Percentiles rank a stretch among this genome's conserved stretches.
Conservation (phyloP, 2,113 vertebrate species). For the Carettochelys insculpta region DNA sequence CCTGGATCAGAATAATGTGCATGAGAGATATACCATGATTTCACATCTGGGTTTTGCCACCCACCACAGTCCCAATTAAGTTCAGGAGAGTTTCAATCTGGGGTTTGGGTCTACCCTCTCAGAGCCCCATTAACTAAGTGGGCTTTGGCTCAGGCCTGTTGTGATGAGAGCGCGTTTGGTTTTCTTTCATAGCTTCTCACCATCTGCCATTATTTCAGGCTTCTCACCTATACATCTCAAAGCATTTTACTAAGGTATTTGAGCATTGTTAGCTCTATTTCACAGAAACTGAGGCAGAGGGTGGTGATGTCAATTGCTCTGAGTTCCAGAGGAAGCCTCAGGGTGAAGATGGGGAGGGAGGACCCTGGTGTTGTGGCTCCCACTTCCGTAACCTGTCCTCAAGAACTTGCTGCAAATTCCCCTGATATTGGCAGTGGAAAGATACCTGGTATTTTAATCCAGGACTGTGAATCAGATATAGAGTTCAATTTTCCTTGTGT, state of each 20-base stretch:
- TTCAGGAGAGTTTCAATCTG: not conserved
- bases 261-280: not conserved
- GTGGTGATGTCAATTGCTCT: not conserved
- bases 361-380: not conserved
- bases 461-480: slow-evolving; percentile 54
- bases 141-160: not conserved
- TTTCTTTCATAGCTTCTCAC: not conserved
- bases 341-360: not conserved
- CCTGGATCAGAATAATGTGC: too few species aligned
- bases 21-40: too few species aligned
- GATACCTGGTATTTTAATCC: not conserved
- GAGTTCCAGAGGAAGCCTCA: not conserved
- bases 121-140: not conserved
- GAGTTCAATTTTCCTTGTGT: slow-evolving; percentile 51
- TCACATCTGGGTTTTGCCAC: not conserved
- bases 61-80: not conserved
- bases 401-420: not conserved
- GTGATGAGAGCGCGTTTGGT: not conserved
- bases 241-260: not conserved
- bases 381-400: not conserved
- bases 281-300: not conserved
- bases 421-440: not conserved
- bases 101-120: not conserved
- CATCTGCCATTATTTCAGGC: not conserved
- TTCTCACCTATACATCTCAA: too few species aligned